phyloP scores from a whole-genome alignment of 2,888 invertebrate genomes.

The Andrena fulva region DNA sequence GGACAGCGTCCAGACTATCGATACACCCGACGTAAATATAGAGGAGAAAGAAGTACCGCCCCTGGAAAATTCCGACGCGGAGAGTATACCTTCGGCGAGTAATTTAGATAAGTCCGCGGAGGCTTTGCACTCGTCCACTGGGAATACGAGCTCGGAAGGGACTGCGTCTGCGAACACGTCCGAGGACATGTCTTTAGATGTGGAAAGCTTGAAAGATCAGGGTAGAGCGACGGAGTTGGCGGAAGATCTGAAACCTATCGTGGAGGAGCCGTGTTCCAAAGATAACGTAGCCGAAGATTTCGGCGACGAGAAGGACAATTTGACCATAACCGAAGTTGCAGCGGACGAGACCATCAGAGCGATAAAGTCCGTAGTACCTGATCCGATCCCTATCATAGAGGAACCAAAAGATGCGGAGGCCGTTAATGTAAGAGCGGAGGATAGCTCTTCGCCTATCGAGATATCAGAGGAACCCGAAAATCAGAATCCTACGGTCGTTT shows the following conservation, averaged over 20 bases:
- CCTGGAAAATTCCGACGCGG: slow-evolving; percentile 25
- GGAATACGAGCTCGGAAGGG: slow-evolving; percentile 27
- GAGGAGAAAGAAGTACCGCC: slow-evolving; percentile 25
- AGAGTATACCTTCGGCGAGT: slow-evolving; percentile 10
- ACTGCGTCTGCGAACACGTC: background rate
- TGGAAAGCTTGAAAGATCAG: slow-evolving; percentile 25
- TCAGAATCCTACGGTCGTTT: slow-evolving; percentile 7
- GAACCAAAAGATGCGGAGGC: slow-evolving; percentile 75
- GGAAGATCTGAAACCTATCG: slow-evolving; percentile 54
- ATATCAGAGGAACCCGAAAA: slow-evolving; percentile 58
- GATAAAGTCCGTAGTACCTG: slow-evolving; percentile 75
- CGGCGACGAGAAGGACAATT: slow-evolving; percentile 37
- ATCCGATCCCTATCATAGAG: slow-evolving; percentile 79
- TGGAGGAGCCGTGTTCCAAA: slow-evolving; percentile 63
- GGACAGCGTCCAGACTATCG: slow-evolving; percentile 18
- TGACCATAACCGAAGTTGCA: slow-evolving; percentile 78
- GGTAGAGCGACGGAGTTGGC: slow-evolving; percentile 38
- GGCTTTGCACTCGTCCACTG: slow-evolving; percentile 25
- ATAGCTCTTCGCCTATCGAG: slow-evolving; percentile 70
- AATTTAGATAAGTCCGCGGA: slow-evolving; percentile 21
- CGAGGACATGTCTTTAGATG: slow-evolving; percentile 23
- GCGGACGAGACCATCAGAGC: slow-evolving; percentile 72
- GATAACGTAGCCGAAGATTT: slow-evolving; percentile 46
- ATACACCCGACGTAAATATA: slow-evolving; percentile 18
- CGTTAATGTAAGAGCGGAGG: slow-evolving; percentile 56